Base-by-base conservation (phyloP, 2,113 vertebrate genomes). In the Harpagus bidentatus region DNA sequence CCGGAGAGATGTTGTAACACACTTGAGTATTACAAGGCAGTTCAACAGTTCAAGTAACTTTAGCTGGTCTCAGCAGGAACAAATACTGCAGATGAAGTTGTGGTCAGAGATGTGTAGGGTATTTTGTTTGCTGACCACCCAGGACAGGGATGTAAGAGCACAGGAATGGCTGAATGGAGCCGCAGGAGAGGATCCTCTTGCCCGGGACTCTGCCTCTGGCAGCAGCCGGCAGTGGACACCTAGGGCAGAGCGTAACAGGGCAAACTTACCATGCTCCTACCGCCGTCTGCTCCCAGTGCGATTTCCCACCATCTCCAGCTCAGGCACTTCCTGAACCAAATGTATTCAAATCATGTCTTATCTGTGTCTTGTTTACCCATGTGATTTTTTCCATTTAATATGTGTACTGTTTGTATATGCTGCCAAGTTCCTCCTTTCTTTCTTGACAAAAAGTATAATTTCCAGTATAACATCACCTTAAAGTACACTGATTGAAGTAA, bases 401-500 rank as follows among this genome's bases (percentile, higher is more conserved):
- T 53, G n/a, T 82, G 32, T 18, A 29, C 7, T 90, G 9, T 85
- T 93, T 66, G 32, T 55, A 19, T 69, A 32, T 63, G 12, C 52
- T 92, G 72, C 65, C 61, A 86, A 69, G 67, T 91, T 38, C 29
- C 19, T 93, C 32, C 43, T 90, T 93, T 93, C 36, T 91, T 74
- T 95, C 67, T 63, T 94, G 67, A 78, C 88, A 95, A 65, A 90
- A 76, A 34, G 29, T 81, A 11, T 83, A 45, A 73, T 81, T 93
- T 79, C 2, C 21, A 73, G 45, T 92, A 45, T 82, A 69, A 55
- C 70, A 91, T 95, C 65, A 92, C 89, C 72, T 72, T 82, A 74
- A 93, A 94, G 16, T 65, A 89, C 63, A 50, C 31, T 93, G 85
- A 94, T 94, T 72, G 88, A 91, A 92, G 52, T 86, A 95, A 74